Conservation (phyloP, 2,888 invertebrate species). For the Cephus rjabovi region DNA sequence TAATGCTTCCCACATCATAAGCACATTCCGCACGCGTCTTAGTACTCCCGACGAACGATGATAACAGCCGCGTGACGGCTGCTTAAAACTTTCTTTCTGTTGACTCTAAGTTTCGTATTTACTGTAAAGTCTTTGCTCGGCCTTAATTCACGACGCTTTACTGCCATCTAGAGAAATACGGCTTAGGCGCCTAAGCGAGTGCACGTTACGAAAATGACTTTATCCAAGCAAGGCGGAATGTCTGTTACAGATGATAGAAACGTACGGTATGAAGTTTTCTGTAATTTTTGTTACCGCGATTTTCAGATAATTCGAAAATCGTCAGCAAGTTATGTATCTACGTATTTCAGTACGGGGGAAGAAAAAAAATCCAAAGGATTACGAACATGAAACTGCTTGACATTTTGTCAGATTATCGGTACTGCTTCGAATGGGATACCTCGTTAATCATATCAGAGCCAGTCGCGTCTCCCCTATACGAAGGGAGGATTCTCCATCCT, state of each 20-base stretch:
- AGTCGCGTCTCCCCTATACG: no score
- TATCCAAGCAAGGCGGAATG: no score
- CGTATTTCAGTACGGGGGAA: no score
- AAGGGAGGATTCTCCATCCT: not conserved
- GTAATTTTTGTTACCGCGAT: not conserved
- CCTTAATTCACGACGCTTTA: constrained; percentile 8
- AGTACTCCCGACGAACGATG: no score
- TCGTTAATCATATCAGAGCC: not conserved
- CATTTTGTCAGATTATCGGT: not conserved
- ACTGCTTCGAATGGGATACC: not conserved
- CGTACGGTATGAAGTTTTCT: no score
- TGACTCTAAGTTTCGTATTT: constrained; percentile 31
- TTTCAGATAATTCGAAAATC: not conserved
- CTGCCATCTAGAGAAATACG: constrained; percentile 16
- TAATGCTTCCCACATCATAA: no score
- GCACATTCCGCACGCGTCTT: no score
- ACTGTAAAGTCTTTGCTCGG: constrained; percentile 19
- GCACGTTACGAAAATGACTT: no score
- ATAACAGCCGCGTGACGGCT: not conserved
- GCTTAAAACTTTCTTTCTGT: constrained; percentile 47
- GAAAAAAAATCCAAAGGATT: no score
- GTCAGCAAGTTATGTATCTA: no score
- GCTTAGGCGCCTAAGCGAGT: not conserved
- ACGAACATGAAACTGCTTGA: not conserved
- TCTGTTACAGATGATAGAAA: no score